Evolutionary conservation across 1,140 invertebrate genomes (phyloP).

Genomic region (Drosophila lini): DNA sequence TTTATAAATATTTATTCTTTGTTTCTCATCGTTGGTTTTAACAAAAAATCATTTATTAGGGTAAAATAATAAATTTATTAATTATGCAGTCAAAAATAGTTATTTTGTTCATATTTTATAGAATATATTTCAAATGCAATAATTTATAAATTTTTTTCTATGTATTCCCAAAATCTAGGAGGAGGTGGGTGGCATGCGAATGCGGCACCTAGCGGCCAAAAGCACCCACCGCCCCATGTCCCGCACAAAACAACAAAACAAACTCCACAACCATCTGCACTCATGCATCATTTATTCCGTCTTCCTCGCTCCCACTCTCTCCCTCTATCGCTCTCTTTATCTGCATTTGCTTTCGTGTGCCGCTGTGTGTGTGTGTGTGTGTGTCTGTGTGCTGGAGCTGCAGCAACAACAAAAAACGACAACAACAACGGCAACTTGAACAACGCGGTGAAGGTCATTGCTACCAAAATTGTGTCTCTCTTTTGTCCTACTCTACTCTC

Average conservation of each 20-base stretch:
- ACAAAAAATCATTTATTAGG: too few species aligned
- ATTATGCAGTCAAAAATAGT: too few species aligned
- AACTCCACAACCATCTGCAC: conserved; percentile 51
- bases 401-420: conserved; percentile 41
- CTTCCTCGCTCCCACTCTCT: conserved; percentile 20
- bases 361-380: conserved; percentile 16
- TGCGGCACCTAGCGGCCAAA: conserved; percentile 50
- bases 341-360: conserved; percentile 47
- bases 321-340: conserved; percentile 37
- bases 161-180: background rate
- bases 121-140: background rate
- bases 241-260: conserved; percentile 21
- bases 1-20: too few species aligned
- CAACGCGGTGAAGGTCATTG: conserved; percentile 84
- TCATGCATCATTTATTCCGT: conserved; percentile 69
- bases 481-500: conserved; percentile 82
- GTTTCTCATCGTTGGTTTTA: too few species aligned
- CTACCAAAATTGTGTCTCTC: conserved; percentile 84
- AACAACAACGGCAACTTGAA: conserved; percentile 79
- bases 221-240: conserved; percentile 1
- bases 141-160: too few species aligned
- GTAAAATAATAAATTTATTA: too few species aligned
- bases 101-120: too few species aligned
- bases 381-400: conserved; percentile 38
- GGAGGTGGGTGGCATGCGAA: conserved; percentile 28